phyloP scores from a whole-genome alignment of 23 tunicate genomes.

The Styela plicata region DNA sequence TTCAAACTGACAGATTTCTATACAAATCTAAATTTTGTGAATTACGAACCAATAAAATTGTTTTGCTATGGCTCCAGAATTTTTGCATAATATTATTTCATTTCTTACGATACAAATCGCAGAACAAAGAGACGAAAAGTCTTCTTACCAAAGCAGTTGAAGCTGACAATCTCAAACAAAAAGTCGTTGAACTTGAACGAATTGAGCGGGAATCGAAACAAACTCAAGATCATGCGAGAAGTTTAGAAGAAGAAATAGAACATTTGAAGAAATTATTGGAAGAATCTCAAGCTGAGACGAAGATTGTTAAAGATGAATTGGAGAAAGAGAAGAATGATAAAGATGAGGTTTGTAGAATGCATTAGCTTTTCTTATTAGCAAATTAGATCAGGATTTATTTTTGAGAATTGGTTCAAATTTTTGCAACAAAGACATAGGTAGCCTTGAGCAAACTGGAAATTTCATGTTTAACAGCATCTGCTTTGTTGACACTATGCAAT shows the following conservation, averaged over 20 bases:
- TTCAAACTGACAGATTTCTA: too few species aligned
- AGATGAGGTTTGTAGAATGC: conserved; percentile 47
- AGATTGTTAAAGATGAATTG: conserved; percentile 58
- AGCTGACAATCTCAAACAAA: conserved; percentile 27
- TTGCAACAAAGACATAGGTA: too few species aligned
- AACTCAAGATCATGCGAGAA: conserved; percentile 9
- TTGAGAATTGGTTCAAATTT: too few species aligned
- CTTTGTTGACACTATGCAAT: too few species aligned
- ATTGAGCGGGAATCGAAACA: conserved; percentile 12
- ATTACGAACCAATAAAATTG: too few species aligned
- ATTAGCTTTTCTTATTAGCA: background rate
- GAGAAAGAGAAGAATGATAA: conserved; percentile 62
- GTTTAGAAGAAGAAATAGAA: conserved; percentile 48
- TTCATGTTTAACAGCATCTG: too few species aligned
- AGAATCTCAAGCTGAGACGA: conserved; percentile 54
- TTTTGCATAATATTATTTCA: too few species aligned
- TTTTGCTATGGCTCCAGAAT: too few species aligned
- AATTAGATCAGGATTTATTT: too few species aligned
- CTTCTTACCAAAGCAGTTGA: conserved; percentile 33
- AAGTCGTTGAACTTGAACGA: conserved; percentile 4
- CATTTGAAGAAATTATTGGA: conserved; percentile 52
- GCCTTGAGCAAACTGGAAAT: too few species aligned
- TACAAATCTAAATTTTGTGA: too few species aligned
- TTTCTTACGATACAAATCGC: too few species aligned
- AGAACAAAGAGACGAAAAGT: conserved; percentile 41